phyloP scores from a whole-genome alignment of 2,888 invertebrate species.

The Orthosia incerta region DNA sequence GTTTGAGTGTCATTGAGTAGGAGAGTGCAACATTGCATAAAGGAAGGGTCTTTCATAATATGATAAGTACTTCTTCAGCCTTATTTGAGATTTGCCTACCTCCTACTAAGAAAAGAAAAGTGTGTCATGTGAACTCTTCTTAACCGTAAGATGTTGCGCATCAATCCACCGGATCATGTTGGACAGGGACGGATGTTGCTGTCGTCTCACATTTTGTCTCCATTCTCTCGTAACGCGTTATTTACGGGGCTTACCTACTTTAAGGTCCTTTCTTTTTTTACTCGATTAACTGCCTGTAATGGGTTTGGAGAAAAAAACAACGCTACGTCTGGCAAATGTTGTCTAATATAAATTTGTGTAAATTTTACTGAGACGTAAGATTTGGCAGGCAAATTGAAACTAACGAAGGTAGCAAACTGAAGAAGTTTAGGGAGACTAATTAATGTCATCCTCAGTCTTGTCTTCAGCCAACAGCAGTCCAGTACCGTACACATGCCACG shows the following conservation, averaged over 20 bases:
- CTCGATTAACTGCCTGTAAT: slow-evolving; percentile 47
- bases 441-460: background rate
- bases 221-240: slow-evolving; percentile 59
- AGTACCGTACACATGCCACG: background rate
- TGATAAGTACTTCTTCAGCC: too few species aligned
- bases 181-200: slow-evolving; percentile 61
- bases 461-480: background rate
- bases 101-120: background rate
- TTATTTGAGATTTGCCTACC: background rate
- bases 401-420: background rate
- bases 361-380: background rate
- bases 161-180: slow-evolving; percentile 73
- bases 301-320: slow-evolving; percentile 25
- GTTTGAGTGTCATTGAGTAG: too few species aligned
- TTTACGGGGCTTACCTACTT: slow-evolving; percentile 56
- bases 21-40: too few species aligned
- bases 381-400: background rate
- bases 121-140: slow-evolving; percentile 31
- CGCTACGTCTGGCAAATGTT: background rate
- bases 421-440: background rate
- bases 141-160: slow-evolving; percentile 59
- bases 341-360: background rate
- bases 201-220: slow-evolving; percentile 64
- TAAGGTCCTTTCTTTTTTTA: slow-evolving; percentile 40
- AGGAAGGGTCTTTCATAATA: too few species aligned